Conservation (phyloP, 1,140 invertebrate genomes). For the Popillia japonica region DNA sequence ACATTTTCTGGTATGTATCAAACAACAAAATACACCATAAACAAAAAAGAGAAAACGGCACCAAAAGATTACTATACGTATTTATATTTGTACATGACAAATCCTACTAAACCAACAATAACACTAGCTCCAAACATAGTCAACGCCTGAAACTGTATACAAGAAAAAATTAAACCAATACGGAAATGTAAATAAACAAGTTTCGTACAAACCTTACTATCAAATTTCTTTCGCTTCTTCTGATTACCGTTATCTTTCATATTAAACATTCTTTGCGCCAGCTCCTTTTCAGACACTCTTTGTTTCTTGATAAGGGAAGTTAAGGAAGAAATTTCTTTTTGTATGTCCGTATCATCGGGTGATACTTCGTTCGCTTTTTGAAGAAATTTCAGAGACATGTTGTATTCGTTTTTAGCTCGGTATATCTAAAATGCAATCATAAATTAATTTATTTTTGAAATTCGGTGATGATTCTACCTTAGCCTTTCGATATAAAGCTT, state of each 20-base stretch:
- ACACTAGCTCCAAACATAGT: slow-evolving; percentile 66
- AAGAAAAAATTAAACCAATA: background rate
- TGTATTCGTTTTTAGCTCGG: slow-evolving; percentile 53
- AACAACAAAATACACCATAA: background rate
- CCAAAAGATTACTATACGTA: slow-evolving; percentile 46
- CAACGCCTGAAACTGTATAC: background rate
- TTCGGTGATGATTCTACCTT: slow-evolving; percentile 60
- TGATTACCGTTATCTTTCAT: slow-evolving; percentile 29
- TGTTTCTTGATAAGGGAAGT: slow-evolving; percentile 53
- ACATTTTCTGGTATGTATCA: background rate
- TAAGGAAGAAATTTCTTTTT: slow-evolving; percentile 52
- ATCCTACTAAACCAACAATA: slow-evolving; percentile 66
- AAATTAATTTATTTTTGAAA: background rate
- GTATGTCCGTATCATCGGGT: slow-evolving; percentile 52
- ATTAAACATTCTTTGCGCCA: slow-evolving; percentile 55
- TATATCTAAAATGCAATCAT: slow-evolving; percentile 46
- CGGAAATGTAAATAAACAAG: too few relatives aligned
- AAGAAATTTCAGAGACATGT: slow-evolving; percentile 51
- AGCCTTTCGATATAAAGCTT: slow-evolving; percentile 89
- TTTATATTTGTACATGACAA: slow-evolving; percentile 69
- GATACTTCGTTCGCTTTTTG: slow-evolving; percentile 52
- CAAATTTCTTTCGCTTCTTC: slow-evolving; percentile 25
- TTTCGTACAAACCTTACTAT: background rate
- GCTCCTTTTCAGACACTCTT: slow-evolving; percentile 54
- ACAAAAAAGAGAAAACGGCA: background rate